A percentile compares a stretch with the other conserved stretches of the same genome.
Evolutionary conservation across 2,888 invertebrate species (phyloP).

Genomic region (Campopleginae sp.): DNA sequence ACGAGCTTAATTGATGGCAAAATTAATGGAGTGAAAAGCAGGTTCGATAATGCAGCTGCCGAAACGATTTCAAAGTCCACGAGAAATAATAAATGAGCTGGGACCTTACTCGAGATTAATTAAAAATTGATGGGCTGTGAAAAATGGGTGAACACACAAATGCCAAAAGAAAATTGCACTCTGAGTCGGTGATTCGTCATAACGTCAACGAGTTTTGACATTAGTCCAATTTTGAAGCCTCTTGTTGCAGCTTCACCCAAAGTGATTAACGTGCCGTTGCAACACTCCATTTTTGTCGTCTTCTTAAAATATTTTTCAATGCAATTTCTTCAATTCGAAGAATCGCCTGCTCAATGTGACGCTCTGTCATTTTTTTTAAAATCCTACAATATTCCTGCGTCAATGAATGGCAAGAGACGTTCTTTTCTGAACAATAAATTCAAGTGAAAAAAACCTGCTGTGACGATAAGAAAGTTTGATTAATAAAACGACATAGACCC

Average conservation of each 20-base stretch:
- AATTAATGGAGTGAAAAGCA: not conserved
- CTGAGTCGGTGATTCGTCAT: constrained; percentile 8
- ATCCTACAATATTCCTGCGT: not conserved
- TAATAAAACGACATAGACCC: not conserved
- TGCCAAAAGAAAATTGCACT: constrained; percentile 9
- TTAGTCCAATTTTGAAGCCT: constrained; percentile 21
- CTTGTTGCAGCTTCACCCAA: constrained; percentile 7
- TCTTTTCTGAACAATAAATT: not conserved
- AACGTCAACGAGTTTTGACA: constrained; percentile 35
- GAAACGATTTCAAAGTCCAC: not conserved
- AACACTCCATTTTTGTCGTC: not conserved
- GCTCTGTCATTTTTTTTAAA: not conserved
- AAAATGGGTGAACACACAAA: constrained; percentile 10
- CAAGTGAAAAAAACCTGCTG: not conserved
- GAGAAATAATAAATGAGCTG: not conserved
- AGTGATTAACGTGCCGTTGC: not conserved
- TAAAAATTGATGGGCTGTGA: constrained; percentile 24
- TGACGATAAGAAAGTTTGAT: not conserved
- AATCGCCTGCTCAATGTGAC: not conserved
- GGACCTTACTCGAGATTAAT: not conserved
- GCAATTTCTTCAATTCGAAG: not conserved
- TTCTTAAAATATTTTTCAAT: not conserved
- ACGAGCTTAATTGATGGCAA: not conserved
- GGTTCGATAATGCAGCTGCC: not conserved
- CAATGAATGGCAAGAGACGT: not conserved